Percentiles rank a stretch among this genome's conserved stretches.
Conservation (phyloP, 2,113 vertebrate genomes). For the Syngnathus scovelli region DNA sequence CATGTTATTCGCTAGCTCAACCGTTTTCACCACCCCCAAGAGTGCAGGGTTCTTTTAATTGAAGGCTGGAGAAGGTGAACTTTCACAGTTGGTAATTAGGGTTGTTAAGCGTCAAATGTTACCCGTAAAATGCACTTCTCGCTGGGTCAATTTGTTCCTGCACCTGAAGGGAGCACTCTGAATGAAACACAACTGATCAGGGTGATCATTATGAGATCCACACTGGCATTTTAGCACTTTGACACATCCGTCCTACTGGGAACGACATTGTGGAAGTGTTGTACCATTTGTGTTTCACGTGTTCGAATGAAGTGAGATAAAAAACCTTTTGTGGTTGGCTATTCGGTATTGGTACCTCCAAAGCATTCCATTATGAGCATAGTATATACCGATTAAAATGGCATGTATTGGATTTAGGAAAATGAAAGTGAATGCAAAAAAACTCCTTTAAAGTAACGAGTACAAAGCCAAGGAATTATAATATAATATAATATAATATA, state of each 20-base stretch:
- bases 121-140: conserved; percentile 3
- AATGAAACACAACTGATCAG: neutral
- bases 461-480: too few species aligned
- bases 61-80: conserved; percentile 14
- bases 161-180: neutral
- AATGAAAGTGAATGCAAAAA: too few species aligned
- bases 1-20: conserved; percentile 11
- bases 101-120: conserved; percentile 15
- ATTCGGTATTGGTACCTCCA: too few species aligned
- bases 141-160: conserved; percentile 1
- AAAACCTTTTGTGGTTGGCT: too few species aligned
- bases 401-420: too few species aligned
- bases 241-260: neutral
- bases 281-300: neutral
- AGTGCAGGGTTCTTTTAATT: conserved; percentile 8
- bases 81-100: conserved; percentile 37
- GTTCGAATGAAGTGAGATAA: neutral
- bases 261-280: neutral
- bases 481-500: too few species aligned
- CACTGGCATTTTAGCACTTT: neutral
- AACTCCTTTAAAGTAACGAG: too few species aligned
- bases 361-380: too few species aligned
- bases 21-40: conserved; percentile 11
- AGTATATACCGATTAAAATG: too few species aligned
- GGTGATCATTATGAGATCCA: neutral